Percentiles rank a stretch among this genome's conserved stretches.
Conservation (phyloP, 1,140 invertebrate genomes). For the Dendrolimus punctatus region DNA sequence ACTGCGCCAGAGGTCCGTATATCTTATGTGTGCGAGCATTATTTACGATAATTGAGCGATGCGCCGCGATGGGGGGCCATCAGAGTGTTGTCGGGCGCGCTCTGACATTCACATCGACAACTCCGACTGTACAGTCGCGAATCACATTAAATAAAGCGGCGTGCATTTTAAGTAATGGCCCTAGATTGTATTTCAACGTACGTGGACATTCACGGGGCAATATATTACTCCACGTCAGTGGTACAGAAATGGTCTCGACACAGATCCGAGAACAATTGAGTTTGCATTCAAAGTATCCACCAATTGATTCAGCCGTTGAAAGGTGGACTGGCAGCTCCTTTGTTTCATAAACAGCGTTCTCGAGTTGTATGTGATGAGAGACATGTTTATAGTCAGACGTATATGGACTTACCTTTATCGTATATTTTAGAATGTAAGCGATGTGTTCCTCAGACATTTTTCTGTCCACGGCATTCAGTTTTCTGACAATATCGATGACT, state of each 20-base stretch:
- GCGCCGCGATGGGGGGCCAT: constrained; percentile 67
- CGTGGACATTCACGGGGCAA: constrained; percentile 54
- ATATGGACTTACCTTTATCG: constrained; percentile 80
- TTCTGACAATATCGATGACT: constrained; percentile 83
- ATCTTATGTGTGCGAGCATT: constrained; percentile 69
- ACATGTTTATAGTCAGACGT: constrained; percentile 69
- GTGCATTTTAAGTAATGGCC: constrained; percentile 69
- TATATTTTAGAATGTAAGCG: constrained; percentile 88
- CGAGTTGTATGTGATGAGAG: constrained; percentile 63
- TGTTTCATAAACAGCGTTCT: constrained; percentile 64
- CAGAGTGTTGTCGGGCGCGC: constrained; percentile 61
- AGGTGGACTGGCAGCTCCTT: constrained; percentile 66
- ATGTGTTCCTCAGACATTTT: constrained; percentile 90
- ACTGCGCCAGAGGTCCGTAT: constrained; percentile 57
- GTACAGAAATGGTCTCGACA: constrained; percentile 44
- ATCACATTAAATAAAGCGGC: constrained; percentile 70
- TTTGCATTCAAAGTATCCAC: constrained; percentile 68
- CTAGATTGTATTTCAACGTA: constrained; percentile 68
- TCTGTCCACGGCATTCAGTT: constrained; percentile 77
- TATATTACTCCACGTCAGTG: constrained; percentile 63
- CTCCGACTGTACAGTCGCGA: constrained; percentile 65
- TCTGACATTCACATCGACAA: constrained; percentile 67
- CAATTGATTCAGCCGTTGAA: constrained; percentile 69
- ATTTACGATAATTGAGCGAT: constrained; percentile 72
- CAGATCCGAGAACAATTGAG: constrained; percentile 68